Conservation (phyloP, 2,113 vertebrate species). For the Paradisaea rubra region DNA sequence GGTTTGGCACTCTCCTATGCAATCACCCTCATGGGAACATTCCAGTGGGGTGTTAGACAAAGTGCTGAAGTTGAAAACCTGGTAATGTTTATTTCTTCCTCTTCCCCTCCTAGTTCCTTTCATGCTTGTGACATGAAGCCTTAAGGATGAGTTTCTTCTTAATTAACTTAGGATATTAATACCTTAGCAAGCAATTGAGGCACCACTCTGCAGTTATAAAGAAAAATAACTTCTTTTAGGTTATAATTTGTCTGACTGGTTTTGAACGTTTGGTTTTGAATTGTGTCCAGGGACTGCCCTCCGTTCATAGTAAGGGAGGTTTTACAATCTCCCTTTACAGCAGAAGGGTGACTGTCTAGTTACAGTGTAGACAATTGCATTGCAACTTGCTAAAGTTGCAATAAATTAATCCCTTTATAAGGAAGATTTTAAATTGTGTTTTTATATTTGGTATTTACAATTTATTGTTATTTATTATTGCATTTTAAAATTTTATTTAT, state of each 20-base stretch:
- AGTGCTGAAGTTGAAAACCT: conserved; percentile 95
- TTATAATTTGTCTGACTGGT: neutral
- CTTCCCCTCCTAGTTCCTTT: conserved; percentile 1
- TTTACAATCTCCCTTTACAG: neutral
- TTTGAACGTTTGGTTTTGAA: neutral
- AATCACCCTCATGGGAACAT: conserved; percentile 89
- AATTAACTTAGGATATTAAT: neutral
- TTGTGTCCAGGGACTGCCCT: neutral
- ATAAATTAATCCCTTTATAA: neutral
- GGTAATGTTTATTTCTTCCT: conserved; percentile 73
- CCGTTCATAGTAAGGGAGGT: neutral
- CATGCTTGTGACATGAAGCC: neutral
- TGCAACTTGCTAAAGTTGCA: neutral
- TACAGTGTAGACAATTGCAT: neutral
- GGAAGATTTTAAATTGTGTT: neutral
- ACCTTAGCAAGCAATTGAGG: neutral
- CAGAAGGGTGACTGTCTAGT: neutral
- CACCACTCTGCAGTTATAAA: neutral
- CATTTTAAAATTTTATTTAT: neutral
- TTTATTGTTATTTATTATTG: neutral
- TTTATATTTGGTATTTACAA: neutral
- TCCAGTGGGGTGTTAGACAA: conserved; percentile 96
- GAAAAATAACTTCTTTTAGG: neutral
- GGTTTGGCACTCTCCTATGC: conserved; percentile 88
- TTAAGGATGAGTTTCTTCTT: neutral